Evolutionary conservation across 2,113 vertebrate species (phyloP).

Genomic region (Pachyramphus minor): DNA sequence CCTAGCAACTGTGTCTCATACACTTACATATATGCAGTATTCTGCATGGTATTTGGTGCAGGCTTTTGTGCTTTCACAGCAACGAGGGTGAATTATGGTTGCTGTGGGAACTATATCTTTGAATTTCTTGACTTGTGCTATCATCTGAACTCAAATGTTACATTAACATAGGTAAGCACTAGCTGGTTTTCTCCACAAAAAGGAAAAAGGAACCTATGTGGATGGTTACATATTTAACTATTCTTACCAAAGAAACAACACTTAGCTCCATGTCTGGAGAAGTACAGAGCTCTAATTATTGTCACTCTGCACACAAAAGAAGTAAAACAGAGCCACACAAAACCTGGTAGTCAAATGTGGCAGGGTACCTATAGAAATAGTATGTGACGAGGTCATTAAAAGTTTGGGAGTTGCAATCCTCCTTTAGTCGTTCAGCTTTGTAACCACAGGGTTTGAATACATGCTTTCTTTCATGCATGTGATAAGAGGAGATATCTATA

Average conservation of each 20-base stretch:
- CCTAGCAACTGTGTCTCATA: conserved; percentile 45
- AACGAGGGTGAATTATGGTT: conserved; percentile 53
- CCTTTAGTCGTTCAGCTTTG: not conserved
- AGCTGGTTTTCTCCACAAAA: not conserved
- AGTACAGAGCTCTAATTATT: not conserved
- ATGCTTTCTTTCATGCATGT: not conserved
- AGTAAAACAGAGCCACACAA: not conserved
- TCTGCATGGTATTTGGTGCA: not conserved
- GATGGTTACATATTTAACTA: not conserved
- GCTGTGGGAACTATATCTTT: conserved; percentile 62
- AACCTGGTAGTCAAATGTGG: not conserved
- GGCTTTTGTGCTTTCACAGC: conserved; percentile 48
- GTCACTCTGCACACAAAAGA: not conserved
- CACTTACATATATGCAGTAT: not conserved
- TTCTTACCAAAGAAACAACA: not conserved
- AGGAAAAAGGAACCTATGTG: not conserved
- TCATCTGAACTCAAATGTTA: conserved; percentile 54
- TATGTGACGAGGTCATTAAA: fast-evolving
- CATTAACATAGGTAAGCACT: conserved; percentile 40
- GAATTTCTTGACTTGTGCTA: conserved; percentile 37
- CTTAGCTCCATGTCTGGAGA: not conserved
- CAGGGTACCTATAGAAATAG: not conserved
- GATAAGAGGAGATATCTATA: not conserved
- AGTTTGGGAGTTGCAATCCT: not conserved
- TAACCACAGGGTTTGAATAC: not conserved